phyloP scores from a whole-genome alignment of 2,113 vertebrate species.

The Megaleporinus macrocephalus region DNA sequence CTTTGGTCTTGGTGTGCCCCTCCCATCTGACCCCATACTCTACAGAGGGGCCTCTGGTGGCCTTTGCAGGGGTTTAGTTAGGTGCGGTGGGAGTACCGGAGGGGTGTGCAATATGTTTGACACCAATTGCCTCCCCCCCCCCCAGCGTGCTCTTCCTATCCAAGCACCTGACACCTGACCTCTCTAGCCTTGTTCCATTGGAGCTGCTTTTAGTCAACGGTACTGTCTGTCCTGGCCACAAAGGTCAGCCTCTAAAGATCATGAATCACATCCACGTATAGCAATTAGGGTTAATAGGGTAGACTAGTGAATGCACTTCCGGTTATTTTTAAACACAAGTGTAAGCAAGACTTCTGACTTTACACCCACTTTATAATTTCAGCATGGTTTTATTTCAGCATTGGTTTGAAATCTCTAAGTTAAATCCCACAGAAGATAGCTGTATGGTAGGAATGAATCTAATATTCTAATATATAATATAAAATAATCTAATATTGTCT shows the following conservation, averaged over 20 bases:
- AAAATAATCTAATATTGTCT: background rate
- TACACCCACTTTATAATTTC: no score
- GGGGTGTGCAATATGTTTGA: background rate
- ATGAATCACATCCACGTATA: background rate
- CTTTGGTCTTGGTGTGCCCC: background rate
- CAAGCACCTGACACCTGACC: background rate
- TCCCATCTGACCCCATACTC: background rate
- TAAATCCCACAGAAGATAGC: background rate
- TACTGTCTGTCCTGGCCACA: background rate
- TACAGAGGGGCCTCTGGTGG: constrained; percentile 42
- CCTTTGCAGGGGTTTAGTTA: constrained; percentile 44
- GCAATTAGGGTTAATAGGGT: background rate
- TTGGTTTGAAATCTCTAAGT: background rate
- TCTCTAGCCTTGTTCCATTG: background rate
- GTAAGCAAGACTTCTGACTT: no score
- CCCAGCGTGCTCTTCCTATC: background rate
- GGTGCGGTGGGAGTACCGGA: background rate
- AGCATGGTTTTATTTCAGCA: background rate
- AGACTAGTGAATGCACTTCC: no score
- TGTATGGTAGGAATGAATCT: background rate
- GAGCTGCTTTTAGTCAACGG: background rate
- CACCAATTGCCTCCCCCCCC: background rate
- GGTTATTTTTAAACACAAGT: no score
- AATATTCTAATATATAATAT: background rate
- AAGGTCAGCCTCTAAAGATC: background rate